Evolutionary conservation across 2,888 invertebrate species (phyloP), one percentile per base, ranked within the genome.

Genomic region (Heteromurus nitidus): DNA sequence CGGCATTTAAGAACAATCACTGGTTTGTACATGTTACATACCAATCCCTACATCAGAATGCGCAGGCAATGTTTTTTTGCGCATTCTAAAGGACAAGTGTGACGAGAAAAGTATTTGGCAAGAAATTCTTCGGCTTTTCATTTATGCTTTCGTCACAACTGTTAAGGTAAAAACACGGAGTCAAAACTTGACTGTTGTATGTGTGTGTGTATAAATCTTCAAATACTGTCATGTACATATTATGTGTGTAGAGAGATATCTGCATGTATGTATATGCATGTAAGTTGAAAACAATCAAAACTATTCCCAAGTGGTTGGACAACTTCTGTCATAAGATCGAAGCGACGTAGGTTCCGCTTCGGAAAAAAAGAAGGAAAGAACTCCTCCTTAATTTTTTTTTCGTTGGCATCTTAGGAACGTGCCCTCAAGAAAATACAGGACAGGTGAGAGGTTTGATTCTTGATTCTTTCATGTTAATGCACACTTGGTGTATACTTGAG

Each of bases 371-470:
- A 26, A 80, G 69, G 64, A 74, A 77, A 69, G 24, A 85, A 77
- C 82, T 77, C 72, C 82, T 80, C 83, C 80, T 79, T 82, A 80
- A 83, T 84, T 81, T 58, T n/a, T n/a, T n/a, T n/a, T 80, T 64
- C 74, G 47, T 83, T 82, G 86, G 83, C 83, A 85, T 86, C 75
- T 83, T 69, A 86, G 79, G 83, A 84, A 84, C 84, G 84, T 85
- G 85, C 85, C 86, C 85, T 84, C 74, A 79, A 86, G 85, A 86
- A 77, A 84, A 72, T 75, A 84, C 76, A n/a, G 81, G 75, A 82
- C 85, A 82, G 85, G 85, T 85, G 85, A 82, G 81, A 74, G 60
- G 62, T n/a, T n/a, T n/a, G n/a, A 47, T 58, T 60, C 55, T 9
- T 44, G 42, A 42, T 44, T 31, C 31, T 55, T 55, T 73, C 20